Percentiles rank a stretch among this genome's conserved stretches.
Conservation (phyloP, 2,797 vertebrate genomes). For the Scyliorhinus canicula region DNA sequence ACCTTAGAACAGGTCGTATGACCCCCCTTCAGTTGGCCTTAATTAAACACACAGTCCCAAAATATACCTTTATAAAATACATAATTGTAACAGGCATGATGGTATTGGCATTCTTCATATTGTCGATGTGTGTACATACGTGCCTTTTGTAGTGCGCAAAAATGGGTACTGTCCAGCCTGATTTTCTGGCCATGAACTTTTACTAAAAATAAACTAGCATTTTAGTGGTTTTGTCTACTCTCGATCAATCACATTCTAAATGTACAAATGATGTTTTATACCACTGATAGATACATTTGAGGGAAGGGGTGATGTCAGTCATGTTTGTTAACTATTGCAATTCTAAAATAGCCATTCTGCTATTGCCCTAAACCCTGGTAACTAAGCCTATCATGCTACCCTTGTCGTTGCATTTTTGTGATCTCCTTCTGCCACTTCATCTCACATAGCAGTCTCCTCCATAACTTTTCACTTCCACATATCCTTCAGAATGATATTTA, state of each 20-base stretch:
- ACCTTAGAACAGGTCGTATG: no score
- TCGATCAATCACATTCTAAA: neutral
- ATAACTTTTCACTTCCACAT: neutral
- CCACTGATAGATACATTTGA: neutral
- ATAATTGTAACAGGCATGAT: no score
- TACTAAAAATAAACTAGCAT: neutral
- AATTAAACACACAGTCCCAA: no score
- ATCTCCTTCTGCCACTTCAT: neutral
- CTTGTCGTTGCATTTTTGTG: neutral
- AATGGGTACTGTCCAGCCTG: neutral
- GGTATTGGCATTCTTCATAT: no score
- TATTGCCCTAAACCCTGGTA: neutral
- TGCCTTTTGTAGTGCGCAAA: no score
- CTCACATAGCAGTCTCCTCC: neutral
- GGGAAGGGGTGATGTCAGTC: neutral
- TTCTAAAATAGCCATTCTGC: neutral
- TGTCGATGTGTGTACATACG: no score
- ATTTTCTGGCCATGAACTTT: neutral
- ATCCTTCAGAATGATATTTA: neutral
- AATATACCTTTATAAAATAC: no score
- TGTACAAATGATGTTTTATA: neutral
- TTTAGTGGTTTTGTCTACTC: neutral
- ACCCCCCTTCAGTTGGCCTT: no score
- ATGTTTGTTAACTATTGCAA: neutral
- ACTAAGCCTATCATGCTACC: no score